A percentile compares a stretch with the other conserved stretches of the same genome.
phyloP scores from a whole-genome alignment of 2,888 invertebrate species.

The Geotrupes spiniger region DNA sequence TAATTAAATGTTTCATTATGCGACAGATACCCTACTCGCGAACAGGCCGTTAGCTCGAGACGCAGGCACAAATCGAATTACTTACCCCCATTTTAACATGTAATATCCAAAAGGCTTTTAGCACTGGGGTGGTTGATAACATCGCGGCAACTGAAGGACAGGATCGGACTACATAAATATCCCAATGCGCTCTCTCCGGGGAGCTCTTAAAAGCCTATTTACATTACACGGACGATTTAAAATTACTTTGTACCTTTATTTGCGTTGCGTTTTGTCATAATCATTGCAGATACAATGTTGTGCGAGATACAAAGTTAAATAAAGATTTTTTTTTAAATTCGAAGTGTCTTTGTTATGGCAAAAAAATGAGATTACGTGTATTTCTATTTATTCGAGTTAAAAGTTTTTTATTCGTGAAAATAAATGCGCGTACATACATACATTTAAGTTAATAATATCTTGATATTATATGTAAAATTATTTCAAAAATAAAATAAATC shows the following conservation, averaged over 20 bases:
- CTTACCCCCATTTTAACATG: constrained; percentile 53
- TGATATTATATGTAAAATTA: no score
- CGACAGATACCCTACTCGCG: constrained; percentile 39
- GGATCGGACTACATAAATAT: constrained; percentile 25
- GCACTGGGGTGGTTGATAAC: constrained; percentile 47
- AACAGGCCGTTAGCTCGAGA: constrained; percentile 38
- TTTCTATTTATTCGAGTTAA: no score
- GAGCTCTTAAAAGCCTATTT: constrained; percentile 4
- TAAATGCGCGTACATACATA: no score
- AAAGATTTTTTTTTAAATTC: no score
- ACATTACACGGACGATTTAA: constrained; percentile 4
- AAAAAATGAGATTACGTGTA: no score
- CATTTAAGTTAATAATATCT: no score
- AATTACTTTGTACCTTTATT: background rate
- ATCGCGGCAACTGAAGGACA: constrained; percentile 28
- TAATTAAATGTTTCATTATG: constrained; percentile 46
- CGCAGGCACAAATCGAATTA: constrained; percentile 50
- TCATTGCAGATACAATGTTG: no score
- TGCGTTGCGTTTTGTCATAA: no score
- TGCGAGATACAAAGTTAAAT: no score
- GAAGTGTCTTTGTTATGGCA: no score
- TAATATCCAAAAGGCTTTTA: constrained; percentile 54
- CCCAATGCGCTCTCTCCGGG: background rate
- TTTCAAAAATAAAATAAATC: no score
- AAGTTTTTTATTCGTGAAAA: no score